phyloP scores from a whole-genome alignment of 2,113 vertebrate species.

The Puffinus mauretanicus region DNA sequence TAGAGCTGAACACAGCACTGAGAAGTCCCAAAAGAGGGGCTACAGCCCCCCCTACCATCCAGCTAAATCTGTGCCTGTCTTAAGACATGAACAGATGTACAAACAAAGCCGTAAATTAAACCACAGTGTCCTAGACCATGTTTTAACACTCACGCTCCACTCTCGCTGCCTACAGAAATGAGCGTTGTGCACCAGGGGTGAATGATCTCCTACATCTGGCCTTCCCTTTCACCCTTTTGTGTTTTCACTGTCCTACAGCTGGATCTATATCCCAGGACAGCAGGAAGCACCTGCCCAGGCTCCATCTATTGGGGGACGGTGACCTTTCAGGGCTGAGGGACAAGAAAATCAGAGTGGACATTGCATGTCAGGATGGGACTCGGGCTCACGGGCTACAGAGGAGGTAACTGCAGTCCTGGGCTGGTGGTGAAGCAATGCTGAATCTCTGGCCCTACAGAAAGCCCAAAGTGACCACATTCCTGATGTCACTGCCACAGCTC shows the following conservation, averaged over 20 bases:
- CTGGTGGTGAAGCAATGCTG: not conserved
- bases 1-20: not conserved
- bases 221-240: not conserved
- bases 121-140: not conserved
- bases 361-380: not conserved
- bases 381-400: not conserved
- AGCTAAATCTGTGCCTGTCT: not conserved
- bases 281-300: not conserved
- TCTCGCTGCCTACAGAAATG: fast-evolving
- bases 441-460: not conserved
- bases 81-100: not conserved
- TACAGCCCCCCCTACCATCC: constrained; percentile 43
- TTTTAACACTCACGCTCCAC: fast-evolving
- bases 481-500: not conserved
- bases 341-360: not conserved
- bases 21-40: constrained; percentile 11
- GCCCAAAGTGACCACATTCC: fast-evolving
- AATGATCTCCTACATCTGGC: not conserved
- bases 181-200: too few relatives aligned
- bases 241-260: not conserved
- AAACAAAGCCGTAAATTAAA: not conserved
- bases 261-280: not conserved
- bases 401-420: not conserved
- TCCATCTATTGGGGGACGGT: fast-evolving
- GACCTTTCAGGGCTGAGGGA: not conserved